phyloP scores from a whole-genome alignment of 2,113 vertebrate species.

The Gulo gulo region DNA sequence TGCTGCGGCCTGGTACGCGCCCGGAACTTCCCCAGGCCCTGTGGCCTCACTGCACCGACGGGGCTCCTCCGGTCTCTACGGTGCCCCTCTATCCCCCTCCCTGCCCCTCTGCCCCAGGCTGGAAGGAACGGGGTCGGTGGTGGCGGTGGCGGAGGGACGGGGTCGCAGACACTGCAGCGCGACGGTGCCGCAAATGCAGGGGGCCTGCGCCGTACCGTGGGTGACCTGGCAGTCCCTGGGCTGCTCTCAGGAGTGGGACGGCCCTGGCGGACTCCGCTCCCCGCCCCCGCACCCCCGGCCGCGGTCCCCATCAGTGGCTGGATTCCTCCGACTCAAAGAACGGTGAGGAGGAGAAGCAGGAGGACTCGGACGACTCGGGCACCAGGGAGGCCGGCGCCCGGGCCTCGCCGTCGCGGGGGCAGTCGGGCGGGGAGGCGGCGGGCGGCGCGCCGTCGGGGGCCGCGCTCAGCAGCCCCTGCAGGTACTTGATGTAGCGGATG shows the following conservation, averaged over 20 bases:
- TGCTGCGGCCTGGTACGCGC: not conserved
- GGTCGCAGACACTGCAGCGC: accelerated
- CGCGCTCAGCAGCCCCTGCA: slow-evolving; percentile 85
- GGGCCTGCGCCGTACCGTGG: not conserved
- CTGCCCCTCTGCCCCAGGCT: too few relatives aligned
- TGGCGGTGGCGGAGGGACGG: not conserved
- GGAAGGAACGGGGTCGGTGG: too few relatives aligned
- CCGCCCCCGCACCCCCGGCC: not conserved
- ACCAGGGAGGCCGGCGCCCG: not conserved
- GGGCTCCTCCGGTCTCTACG: accelerated
- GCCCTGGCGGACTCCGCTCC: not conserved
- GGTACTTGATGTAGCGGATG: slow-evolving; percentile 89
- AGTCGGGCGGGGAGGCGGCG: not conserved
- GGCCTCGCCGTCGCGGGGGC: slow-evolving; percentile 49
- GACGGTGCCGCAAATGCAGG: too few relatives aligned
- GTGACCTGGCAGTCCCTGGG: not conserved
- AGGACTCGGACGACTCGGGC: not conserved
- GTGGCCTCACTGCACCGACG: too few relatives aligned
- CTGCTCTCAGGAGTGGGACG: not conserved
- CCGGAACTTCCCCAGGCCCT: not conserved
- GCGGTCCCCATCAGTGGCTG: not conserved
- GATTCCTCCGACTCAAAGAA: slow-evolving; percentile 72
- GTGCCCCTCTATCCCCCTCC: not conserved
- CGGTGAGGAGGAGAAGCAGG: slow-evolving; percentile 63
- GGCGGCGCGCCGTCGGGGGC: slow-evolving; percentile 54